Conservation (phyloP, 1,140 invertebrate genomes). For the Globodera rostochiensis region DNA sequence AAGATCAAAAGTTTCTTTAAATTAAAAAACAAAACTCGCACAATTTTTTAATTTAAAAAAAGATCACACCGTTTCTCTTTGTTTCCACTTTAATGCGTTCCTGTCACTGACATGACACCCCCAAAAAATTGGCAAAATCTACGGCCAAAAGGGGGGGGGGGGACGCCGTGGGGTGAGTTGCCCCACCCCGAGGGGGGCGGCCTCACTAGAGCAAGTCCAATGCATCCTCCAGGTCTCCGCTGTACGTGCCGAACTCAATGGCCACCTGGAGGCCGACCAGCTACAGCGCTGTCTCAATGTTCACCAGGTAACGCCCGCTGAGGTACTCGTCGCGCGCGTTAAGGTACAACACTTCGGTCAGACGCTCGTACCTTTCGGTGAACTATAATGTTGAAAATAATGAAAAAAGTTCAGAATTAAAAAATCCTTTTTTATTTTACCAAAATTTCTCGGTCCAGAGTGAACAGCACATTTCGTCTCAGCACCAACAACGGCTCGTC, state of each 20-base stretch:
- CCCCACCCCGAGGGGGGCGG: neutral
- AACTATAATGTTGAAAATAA: conserved; percentile 26
- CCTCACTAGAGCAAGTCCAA: conserved; percentile 49
- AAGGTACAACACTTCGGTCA: conserved; percentile 52
- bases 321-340: conserved; percentile 52
- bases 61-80: no score
- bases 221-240: conserved; percentile 36
- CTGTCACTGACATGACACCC: no score
- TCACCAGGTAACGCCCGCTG: conserved; percentile 50
- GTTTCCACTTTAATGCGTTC: no score
- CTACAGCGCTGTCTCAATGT: conserved; percentile 40
- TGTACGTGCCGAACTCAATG: conserved; percentile 48
- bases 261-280: conserved; percentile 51
- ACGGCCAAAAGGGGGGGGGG: neutral
- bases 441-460: conserved; percentile 36
- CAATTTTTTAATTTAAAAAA: neutral
- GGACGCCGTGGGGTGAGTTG: neutral
- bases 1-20: no score
- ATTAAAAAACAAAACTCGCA: neutral
- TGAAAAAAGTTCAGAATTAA: conserved; percentile 7
- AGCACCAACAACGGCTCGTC: conserved; percentile 53
- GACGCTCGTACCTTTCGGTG: conserved; percentile 36
- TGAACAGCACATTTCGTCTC: conserved; percentile 46
- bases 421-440: conserved; percentile 23
- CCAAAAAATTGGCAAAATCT: neutral